A percentile compares a stretch with the other conserved stretches of the same genome.
These are phyloP conservation scores for Rhabdomys dilectus DNA, from an alignment of 2,113 vertebrate genomes.

Conservation along the genomic window DNA sequence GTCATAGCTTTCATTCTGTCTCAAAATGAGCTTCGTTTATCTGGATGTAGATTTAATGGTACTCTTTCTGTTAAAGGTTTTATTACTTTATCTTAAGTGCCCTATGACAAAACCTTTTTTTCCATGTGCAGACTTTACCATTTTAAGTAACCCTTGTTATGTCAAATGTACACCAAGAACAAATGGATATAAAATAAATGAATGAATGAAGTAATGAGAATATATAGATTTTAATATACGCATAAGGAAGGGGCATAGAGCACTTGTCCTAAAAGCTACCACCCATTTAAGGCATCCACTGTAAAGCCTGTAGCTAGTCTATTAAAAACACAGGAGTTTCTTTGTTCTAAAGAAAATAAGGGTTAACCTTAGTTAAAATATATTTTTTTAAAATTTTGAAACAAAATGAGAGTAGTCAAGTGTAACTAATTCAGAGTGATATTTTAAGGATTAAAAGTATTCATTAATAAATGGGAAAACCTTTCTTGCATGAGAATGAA, in stretches of 20 bases:
- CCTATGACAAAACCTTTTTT: background rate
- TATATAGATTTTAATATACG: background rate
- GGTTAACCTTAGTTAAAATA: slow-evolving; percentile 77
- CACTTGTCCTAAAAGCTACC: background rate
- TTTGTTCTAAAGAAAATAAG: slow-evolving; percentile 59
- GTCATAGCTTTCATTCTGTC: background rate
- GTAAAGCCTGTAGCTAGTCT: background rate
- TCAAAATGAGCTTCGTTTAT: background rate
- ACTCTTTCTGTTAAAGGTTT: background rate
- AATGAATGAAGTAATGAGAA: background rate
- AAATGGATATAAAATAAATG: background rate
- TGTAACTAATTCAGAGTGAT: slow-evolving; percentile 83
- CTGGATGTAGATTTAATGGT: background rate
- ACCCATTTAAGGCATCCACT: background rate
- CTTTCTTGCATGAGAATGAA: slow-evolving; percentile 82
- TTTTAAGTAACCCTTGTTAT: background rate
- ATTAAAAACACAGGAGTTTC: background rate
- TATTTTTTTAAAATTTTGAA: slow-evolving; percentile 75
- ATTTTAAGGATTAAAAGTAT: slow-evolving; percentile 80
- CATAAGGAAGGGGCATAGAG: background rate
- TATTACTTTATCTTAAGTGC: background rate
- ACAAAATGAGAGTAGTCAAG: slow-evolving; percentile 82
- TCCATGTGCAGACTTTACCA: background rate
- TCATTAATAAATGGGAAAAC: slow-evolving; percentile 83
- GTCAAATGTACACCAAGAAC: background rate